Evolutionary conservation across 2,113 vertebrate genomes (phyloP).

Genomic region (Canis aureus): DNA sequence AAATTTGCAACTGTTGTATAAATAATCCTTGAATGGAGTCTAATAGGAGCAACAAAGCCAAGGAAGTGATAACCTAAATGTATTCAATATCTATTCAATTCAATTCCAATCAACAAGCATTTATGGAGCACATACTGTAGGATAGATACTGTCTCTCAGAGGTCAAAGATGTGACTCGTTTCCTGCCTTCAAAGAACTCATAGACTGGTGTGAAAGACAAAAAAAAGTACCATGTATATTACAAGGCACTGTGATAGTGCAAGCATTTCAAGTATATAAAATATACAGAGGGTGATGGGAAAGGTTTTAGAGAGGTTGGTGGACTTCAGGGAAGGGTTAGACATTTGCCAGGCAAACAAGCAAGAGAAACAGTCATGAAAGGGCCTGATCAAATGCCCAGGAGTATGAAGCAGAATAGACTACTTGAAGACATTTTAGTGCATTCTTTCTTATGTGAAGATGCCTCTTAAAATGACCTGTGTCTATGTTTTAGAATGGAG

Average conservation of each 20-base stretch:
- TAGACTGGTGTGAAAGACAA: not conserved
- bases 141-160: not conserved
- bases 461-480: not conserved
- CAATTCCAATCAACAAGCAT: not conserved
- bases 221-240: not conserved
- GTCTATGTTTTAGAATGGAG: not conserved
- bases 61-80: not conserved
- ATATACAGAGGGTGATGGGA: not conserved
- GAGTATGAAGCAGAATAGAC: not conserved
- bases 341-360: not conserved
- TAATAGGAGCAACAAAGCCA: constrained; percentile 8
- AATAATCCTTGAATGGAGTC: not conserved
- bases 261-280: not conserved
- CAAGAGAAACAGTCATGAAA: not conserved
- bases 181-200: not conserved
- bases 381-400: not conserved
- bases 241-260: not conserved
- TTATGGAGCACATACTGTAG: not conserved
- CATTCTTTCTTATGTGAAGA: not conserved
- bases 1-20: not conserved
- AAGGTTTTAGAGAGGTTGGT: not conserved
- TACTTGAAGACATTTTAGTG: not conserved
- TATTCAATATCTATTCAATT: not conserved
- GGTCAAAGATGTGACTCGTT: not conserved
- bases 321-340: not conserved